Conservation (phyloP, 2,888 invertebrate species). For the Brenthis hecate region DNA sequence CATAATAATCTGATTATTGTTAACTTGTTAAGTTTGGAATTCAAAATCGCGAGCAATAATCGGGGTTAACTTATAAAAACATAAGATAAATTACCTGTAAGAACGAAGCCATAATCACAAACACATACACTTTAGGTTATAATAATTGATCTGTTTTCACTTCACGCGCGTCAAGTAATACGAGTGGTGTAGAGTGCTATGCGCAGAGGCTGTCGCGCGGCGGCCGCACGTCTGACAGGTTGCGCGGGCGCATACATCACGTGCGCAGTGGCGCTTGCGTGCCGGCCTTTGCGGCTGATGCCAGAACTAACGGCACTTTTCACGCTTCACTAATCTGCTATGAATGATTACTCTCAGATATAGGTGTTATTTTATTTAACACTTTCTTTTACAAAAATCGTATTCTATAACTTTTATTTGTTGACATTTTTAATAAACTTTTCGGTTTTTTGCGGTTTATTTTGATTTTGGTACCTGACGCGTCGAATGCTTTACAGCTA, state of each 20-base stretch:
- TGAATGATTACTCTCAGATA: conserved; percentile 34
- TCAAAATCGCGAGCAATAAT: conserved; percentile 21
- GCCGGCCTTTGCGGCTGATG: conserved; percentile 57
- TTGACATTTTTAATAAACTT: background rate
- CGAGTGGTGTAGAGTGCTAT: conserved; percentile 56
- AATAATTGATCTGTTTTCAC: conserved; percentile 49
- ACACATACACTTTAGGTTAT: conserved; percentile 40
- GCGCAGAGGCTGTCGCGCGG: conserved; percentile 77
- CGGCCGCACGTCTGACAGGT: conserved; percentile 65
- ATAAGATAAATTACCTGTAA: conserved; percentile 44
- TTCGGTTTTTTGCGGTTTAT: background rate
- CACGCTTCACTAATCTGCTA: conserved; percentile 57
- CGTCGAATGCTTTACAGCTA: no score
- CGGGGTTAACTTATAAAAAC: conserved; percentile 25
- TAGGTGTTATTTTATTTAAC: conserved; percentile 25
- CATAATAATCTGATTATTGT: background rate
- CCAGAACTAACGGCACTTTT: conserved; percentile 68
- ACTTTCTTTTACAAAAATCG: conserved; percentile 5
- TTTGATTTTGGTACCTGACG: background rate
- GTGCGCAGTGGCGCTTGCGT: conserved; percentile 69
- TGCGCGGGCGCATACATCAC: conserved; percentile 77
- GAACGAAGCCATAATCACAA: conserved; percentile 39
- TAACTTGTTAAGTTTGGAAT: conserved; percentile 30
- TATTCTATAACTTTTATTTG: background rate
- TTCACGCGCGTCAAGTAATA: conserved; percentile 68